Evolutionary conservation across 2,113 vertebrate species (phyloP).

Genomic region (Urocolius indicus): DNA sequence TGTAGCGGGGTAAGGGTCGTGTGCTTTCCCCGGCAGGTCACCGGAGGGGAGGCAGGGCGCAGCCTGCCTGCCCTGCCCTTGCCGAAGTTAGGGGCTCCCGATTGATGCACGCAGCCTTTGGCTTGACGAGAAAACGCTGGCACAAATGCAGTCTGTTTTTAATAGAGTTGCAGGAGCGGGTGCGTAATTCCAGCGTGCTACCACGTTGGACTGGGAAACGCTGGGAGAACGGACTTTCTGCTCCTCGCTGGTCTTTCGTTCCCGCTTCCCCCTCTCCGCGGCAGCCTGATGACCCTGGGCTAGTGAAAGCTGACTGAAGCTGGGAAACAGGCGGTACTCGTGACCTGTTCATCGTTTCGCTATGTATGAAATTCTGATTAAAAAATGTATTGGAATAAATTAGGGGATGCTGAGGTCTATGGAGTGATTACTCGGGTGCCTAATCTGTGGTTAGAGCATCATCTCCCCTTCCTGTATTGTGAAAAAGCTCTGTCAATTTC

Average conservation of each 20-base stretch:
- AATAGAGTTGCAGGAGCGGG: fast-evolving
- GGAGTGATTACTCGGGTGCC: neutral
- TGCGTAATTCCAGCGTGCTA: neutral
- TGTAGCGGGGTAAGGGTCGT: fast-evolving
- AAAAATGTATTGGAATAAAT: neutral
- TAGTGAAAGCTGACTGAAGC: neutral
- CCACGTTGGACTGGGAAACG: neutral
- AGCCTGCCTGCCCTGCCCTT: neutral
- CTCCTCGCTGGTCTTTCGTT: fast-evolving
- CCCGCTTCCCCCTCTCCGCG: fast-evolving
- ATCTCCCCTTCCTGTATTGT: neutral
- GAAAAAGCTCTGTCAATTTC: neutral
- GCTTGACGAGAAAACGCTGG: fast-evolving
- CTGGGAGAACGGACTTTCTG: fast-evolving
- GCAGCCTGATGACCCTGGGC: neutral
- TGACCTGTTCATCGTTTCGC: neutral
- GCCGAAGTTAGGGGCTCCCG: neutral
- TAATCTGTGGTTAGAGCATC: neutral
- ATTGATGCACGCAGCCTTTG: fast-evolving
- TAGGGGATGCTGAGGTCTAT: neutral
- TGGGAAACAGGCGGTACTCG: neutral
- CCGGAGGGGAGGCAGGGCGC: neutral
- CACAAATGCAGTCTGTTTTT: fast-evolving
- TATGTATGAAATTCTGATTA: neutral
- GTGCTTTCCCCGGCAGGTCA: fast-evolving